These are phyloP conservation scores for Mythimna pallens DNA, from an alignment of 2,888 invertebrate species.

Conservation along the genomic window DNA sequence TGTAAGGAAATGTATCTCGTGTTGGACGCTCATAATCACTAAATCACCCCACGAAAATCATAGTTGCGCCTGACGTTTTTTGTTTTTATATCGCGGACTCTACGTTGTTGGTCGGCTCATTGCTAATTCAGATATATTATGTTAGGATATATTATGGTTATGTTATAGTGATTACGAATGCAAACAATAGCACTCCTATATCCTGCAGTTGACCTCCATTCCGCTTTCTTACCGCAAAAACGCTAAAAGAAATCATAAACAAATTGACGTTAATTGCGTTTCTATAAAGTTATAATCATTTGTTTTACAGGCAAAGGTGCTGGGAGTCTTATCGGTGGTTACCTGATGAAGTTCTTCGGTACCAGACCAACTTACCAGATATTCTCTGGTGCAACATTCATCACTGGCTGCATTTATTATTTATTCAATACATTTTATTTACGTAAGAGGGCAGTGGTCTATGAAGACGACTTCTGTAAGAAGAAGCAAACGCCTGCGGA, in stretches of 20 bases:
- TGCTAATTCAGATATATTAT: neutral
- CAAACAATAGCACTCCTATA: slow-evolving; percentile 21
- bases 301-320: slow-evolving; percentile 92
- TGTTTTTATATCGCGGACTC: too few relatives aligned
- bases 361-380: slow-evolving; percentile 93
- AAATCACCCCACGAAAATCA: too few relatives aligned
- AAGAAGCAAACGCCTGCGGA: slow-evolving; percentile 86
- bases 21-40: too few relatives aligned
- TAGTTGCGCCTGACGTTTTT: too few relatives aligned
- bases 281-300: slow-evolving; percentile 5
- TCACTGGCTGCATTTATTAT: slow-evolving; percentile 93
- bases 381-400: slow-evolving; percentile 91
- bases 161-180: slow-evolving; percentile 18
- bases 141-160: slow-evolving; percentile 4
- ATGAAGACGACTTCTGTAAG: slow-evolving; percentile 91
- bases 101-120: too few relatives aligned
- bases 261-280: neutral
- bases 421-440: slow-evolving; percentile 93
- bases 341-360: slow-evolving; percentile 93
- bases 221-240: neutral
- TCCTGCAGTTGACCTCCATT: slow-evolving; percentile 17
- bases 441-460: slow-evolving; percentile 85
- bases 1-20: too few relatives aligned
- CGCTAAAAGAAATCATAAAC: slow-evolving; percentile 3
- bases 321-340: slow-evolving; percentile 94